A percentile compares a stretch with the other conserved stretches of the same genome.
Evolutionary conservation across 2,888 invertebrate species (phyloP).

Genomic region (Dicyrtoma fusca): DNA sequence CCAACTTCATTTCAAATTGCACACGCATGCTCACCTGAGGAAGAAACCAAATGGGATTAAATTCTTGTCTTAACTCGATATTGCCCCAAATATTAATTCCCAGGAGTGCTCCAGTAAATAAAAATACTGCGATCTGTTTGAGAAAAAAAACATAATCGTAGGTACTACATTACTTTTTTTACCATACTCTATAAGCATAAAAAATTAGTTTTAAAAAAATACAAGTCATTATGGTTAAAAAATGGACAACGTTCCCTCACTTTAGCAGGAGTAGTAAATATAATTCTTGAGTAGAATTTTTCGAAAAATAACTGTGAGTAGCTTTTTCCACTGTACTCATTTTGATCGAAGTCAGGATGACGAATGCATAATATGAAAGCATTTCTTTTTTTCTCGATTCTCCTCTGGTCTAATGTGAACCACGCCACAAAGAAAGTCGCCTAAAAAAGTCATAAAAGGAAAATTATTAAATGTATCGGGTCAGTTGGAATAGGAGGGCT

Average conservation of each 20-base stretch:
- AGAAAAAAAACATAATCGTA: conserved; percentile 20
- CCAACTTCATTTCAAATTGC: not conserved
- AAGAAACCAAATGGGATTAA: conserved; percentile 60
- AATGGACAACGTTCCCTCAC: conserved; percentile 56
- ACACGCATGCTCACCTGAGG: conserved; percentile 51
- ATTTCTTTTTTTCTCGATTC: conserved; percentile 69
- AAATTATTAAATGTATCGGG: no score
- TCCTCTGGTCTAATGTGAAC: conserved; percentile 71
- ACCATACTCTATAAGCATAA: no score
- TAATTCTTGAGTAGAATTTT: conserved; percentile 58
- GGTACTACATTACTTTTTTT: conserved; percentile 6
- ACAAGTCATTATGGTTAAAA: no score
- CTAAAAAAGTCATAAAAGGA: conserved; percentile 16
- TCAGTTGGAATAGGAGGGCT: not conserved
- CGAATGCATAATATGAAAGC: conserved; percentile 70
- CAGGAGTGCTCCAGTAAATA: conserved; percentile 57
- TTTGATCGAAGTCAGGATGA: conserved; percentile 61
- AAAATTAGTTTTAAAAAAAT: no score
- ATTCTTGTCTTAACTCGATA: conserved; percentile 59
- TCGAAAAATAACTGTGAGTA: conserved; percentile 58
- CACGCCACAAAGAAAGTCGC: conserved; percentile 81
- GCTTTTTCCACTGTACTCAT: conserved; percentile 58
- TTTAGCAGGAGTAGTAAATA: conserved; percentile 59
- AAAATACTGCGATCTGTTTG: conserved; percentile 58
- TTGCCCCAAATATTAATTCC: conserved; percentile 59